Conservation (phyloP, 92 coral and sea anemone genomes). For the Metridium senile region DNA sequence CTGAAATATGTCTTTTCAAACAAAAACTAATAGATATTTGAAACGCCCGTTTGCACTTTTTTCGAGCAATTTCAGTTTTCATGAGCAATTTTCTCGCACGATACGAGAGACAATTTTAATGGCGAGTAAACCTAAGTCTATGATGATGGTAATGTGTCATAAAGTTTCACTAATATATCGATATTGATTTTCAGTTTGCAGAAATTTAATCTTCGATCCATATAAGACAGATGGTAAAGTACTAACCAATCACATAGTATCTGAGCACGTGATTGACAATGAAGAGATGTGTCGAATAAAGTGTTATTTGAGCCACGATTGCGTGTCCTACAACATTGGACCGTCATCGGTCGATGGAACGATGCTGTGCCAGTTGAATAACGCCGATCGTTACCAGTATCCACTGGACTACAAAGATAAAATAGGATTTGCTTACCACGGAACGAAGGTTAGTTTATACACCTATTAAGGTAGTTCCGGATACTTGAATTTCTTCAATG, state of each 20-base stretch:
- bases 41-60: too few relatives aligned
- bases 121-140: too few relatives aligned
- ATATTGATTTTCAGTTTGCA: neutral
- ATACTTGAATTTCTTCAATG: neutral
- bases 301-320: conserved; percentile 16
- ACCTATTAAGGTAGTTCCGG: neutral
- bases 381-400: conserved; percentile 30
- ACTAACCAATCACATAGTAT: conserved; percentile 16
- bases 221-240: neutral
- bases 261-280: neutral
- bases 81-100: too few relatives aligned
- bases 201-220: neutral
- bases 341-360: conserved; percentile 10
- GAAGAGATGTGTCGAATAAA: neutral
- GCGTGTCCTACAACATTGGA: conserved; percentile 27
- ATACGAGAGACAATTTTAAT: too few relatives aligned
- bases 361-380: conserved; percentile 31
- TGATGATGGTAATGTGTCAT: neutral
- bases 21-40: too few relatives aligned
- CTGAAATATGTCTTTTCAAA: too few relatives aligned
- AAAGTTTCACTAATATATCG: neutral
- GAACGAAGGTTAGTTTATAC: conserved; percentile 3
- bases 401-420: conserved; percentile 15
- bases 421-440: conserved; percentile 18
- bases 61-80: too few relatives aligned